A percentile compares a stretch with the other conserved stretches of the same genome.
phyloP scores from a whole-genome alignment of 2,888 invertebrate species.

The Latrodectus hesperus region DNA sequence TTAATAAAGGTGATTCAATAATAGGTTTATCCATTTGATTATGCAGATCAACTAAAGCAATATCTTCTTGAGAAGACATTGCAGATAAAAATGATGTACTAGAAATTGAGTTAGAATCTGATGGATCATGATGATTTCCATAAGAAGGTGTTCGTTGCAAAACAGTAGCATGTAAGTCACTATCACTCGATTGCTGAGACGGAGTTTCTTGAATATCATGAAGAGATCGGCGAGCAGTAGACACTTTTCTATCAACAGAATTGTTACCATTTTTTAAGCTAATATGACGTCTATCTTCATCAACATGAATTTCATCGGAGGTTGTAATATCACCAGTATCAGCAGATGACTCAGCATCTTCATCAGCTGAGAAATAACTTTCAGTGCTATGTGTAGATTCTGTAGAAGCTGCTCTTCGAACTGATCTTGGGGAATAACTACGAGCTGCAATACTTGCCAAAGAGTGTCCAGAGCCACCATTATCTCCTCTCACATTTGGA shows the following conservation, averaged over 20 bases:
- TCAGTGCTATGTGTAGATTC: conserved; percentile 89
- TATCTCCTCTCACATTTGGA: conserved; percentile 45
- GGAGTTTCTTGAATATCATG: conserved; percentile 71
- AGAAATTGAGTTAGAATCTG: conserved; percentile 72
- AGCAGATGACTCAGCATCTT: conserved; percentile 78
- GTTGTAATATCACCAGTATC: conserved; percentile 46
- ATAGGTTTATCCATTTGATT: conserved; percentile 95
- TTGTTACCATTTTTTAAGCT: conserved; percentile 63
- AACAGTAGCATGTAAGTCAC: conserved; percentile 62
- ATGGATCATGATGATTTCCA: conserved; percentile 63
- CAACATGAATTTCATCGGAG: conserved; percentile 40
- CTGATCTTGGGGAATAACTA: conserved; percentile 77
- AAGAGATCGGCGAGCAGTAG: conserved; percentile 63
- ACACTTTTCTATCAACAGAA: conserved; percentile 66
- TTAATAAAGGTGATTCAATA: conserved; percentile 92
- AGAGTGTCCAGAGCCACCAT: conserved; percentile 78
- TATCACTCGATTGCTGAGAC: conserved; percentile 69
- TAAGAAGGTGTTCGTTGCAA: conserved; percentile 66
- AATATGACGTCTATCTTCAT: conserved; percentile 58
- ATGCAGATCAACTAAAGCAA: conserved; percentile 90
- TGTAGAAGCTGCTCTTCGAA: conserved; percentile 84
- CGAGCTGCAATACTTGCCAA: conserved; percentile 61
- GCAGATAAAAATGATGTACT: conserved; percentile 82
- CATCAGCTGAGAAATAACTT: conserved; percentile 94
- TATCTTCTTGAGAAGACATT: conserved; percentile 88